Evolutionary conservation across 2,797 vertebrate genomes (phyloP).

Genomic region (Cirrhinus mrigala): DNA sequence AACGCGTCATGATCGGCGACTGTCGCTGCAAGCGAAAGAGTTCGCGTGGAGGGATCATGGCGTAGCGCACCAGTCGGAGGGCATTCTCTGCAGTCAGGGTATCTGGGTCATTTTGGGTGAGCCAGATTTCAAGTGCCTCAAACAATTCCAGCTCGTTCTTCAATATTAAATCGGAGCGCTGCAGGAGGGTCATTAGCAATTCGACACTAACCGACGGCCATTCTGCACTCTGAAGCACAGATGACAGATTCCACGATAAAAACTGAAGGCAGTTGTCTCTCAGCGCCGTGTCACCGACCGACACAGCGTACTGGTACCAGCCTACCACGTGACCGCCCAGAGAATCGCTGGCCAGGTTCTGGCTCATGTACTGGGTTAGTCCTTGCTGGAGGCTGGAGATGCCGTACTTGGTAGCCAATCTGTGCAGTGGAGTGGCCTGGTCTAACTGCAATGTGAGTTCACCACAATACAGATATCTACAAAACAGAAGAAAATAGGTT

Average conservation of each 20-base stretch:
- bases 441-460: slow-evolving; percentile 86
- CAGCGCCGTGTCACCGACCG: slow-evolving; percentile 78
- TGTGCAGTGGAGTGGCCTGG: slow-evolving; percentile 89
- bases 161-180: slow-evolving; percentile 90
- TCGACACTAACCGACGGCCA: slow-evolving; percentile 84
- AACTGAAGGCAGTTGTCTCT: slow-evolving; percentile 90
- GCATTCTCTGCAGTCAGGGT: slow-evolving; percentile 80
- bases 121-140: slow-evolving; percentile 87
- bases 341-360: slow-evolving; percentile 84
- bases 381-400: slow-evolving; percentile 86
- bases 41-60: slow-evolving; percentile 90
- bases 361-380: slow-evolving; percentile 90
- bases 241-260: slow-evolving; percentile 92
- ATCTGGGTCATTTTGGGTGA: slow-evolving; percentile 81
- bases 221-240: slow-evolving; percentile 83
- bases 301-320: slow-evolving; percentile 92
- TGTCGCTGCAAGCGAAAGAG: slow-evolving; percentile 91
- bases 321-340: slow-evolving; percentile 87
- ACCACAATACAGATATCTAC: slow-evolving; percentile 93
- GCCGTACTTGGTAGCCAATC: slow-evolving; percentile 87
- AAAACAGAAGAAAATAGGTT: not conserved
- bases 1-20: slow-evolving; percentile 81
- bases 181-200: slow-evolving; percentile 87
- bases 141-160: slow-evolving; percentile 92
- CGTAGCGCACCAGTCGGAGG: slow-evolving; percentile 87